These are phyloP conservation scores for Poicephalus gulielmi DNA, from an alignment of 2,113 vertebrate species.

Conservation along the genomic window DNA sequence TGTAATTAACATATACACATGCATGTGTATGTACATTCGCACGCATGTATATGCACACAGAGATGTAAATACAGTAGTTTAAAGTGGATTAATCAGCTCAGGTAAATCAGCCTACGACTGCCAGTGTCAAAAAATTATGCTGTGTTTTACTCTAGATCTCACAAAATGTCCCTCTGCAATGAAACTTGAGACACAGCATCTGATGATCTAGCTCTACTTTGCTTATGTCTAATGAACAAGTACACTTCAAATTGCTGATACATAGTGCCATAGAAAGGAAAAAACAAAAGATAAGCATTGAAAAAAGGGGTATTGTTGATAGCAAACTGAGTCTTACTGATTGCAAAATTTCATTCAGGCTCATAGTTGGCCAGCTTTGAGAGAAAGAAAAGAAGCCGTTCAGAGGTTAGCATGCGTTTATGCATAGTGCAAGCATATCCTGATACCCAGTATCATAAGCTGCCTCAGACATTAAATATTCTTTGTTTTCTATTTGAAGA, in stretches of 20 bases:
- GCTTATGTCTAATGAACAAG: neutral
- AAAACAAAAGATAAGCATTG: neutral
- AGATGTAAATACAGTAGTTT: neutral
- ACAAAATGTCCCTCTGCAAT: neutral
- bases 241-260: neutral
- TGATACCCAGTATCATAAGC: neutral
- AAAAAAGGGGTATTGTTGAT: conserved; percentile 14
- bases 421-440: neutral
- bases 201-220: neutral
- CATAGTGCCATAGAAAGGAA: neutral
- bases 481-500: conserved; percentile 49
- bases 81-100: neutral
- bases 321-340: neutral
- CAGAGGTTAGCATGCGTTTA: neutral
- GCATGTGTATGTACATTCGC: neutral
- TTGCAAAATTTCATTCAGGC: neutral
- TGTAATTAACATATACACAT: neutral
- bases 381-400: neutral
- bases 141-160: neutral
- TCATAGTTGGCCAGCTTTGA: conserved; percentile 17
- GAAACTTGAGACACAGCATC: neutral
- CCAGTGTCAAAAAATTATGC: fast-evolving
- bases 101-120: neutral
- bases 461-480: conserved; percentile 26
- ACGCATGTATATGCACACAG: neutral